These are phyloP conservation scores for Oxyteleia sp. DNA, from an alignment of 2,888 invertebrate species.

Conservation along the genomic window DNA sequence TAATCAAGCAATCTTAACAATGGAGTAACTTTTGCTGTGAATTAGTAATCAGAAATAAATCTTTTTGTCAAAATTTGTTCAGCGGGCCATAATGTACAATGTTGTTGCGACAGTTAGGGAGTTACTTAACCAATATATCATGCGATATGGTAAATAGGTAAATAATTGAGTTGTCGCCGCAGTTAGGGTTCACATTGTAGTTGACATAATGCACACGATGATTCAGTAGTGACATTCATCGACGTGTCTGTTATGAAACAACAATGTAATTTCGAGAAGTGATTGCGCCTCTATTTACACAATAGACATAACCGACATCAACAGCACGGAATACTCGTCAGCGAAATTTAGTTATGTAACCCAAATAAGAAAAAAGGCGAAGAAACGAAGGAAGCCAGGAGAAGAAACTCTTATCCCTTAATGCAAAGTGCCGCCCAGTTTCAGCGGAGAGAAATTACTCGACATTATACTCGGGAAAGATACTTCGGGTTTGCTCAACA, in stretches of 20 bases:
- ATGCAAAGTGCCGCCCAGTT: conserved; percentile 18
- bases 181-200: conserved; percentile 62
- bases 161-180: conserved; percentile 67
- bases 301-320: conserved; percentile 32
- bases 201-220: conserved; percentile 66
- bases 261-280: conserved; percentile 60
- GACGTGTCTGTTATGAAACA: conserved; percentile 66
- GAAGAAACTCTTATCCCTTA: conserved; percentile 13
- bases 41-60: too few species aligned
- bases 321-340: conserved; percentile 8
- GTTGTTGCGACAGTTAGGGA: conserved; percentile 12
- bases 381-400: neutral
- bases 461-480: conserved; percentile 2
- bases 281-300: conserved; percentile 46
- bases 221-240: conserved; percentile 64
- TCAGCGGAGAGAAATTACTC: conserved; percentile 30
- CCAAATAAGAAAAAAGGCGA: neutral
- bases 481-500: neutral
- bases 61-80: too few species aligned
- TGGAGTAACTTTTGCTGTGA: too few species aligned
- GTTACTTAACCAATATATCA: conserved; percentile 66
- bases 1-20: too few species aligned
- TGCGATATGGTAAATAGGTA: conserved; percentile 67
- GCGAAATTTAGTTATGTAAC: conserved; percentile 11
- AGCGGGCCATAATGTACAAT: too few species aligned